Evolutionary conservation across 1,140 invertebrate genomes (phyloP), one percentile per base, ranked within the genome.

Genomic region (Macrocentrus cingulum): DNA sequence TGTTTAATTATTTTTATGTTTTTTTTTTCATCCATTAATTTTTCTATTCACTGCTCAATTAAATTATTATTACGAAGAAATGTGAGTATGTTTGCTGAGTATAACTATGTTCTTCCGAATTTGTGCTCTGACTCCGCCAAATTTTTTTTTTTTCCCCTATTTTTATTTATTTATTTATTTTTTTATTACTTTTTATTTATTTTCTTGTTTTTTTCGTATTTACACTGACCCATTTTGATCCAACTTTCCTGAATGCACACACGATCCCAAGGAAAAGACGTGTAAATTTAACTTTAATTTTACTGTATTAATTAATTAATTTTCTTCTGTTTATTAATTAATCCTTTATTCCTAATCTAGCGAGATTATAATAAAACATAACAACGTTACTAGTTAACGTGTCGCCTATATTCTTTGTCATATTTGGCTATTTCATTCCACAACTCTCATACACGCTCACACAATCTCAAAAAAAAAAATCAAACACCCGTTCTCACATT

Each of bases 391-490:
- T 45, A 32, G 37, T 54, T 64, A 65, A 16, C 64, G 55, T 62
- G 59, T 29, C 57, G 62, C 54, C 58, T 66, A 69, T 67, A 60
- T 67, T 67, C 64, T 71, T 67, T 67, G 60, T 69, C 64, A 72
- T 67, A 73, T 77, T 77, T 75, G 72, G 74, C 71, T 75, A 62
- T 56, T 57, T 62, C 55, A 52, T n/a, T n/a, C n/a, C 55, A 46
- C 25, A 52, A 53, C 45, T 55, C 39, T 41, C 22, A 46, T 7
- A 29, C 34, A 25, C 42, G 15, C 41, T 44, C 41, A 22, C 15
- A 50, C 45, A 15, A 56, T 16, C 2, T 39, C 32, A 19, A 7
- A 51, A 37, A 51, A 51, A 37, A 11, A 19, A 15, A n/a, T 34
- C 32, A 36, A 22, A 18, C 34, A 64, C 60, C 53, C 49, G 42